phyloP scores from a whole-genome alignment of 2,888 invertebrate species.

The Caenorhabditis doughertyi region DNA sequence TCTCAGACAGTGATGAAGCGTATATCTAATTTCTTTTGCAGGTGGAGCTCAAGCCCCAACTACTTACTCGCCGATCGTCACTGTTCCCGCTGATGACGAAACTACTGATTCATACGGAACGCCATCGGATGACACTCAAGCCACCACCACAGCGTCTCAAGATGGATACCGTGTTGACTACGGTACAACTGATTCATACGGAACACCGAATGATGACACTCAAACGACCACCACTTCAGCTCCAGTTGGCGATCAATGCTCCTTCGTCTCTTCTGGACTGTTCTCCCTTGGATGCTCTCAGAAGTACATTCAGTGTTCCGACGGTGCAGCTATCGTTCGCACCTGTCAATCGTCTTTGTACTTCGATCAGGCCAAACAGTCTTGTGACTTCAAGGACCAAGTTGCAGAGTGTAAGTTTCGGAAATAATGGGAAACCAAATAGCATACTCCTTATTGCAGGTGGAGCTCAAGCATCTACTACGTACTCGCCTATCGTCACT shows the following conservation, averaged over 20 bases:
- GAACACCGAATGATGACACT: too few relatives aligned
- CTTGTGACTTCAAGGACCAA: conserved; percentile 29
- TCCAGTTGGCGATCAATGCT: conserved; percentile 40
- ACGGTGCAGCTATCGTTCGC: conserved; percentile 47
- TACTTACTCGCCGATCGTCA: conserved; percentile 18
- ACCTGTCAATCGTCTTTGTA: conserved; percentile 35
- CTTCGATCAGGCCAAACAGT: conserved; percentile 13
- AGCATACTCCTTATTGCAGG: conserved; percentile 1
- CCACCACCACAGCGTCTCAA: too few relatives aligned
- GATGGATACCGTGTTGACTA: too few relatives aligned
- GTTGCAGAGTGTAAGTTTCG: conserved; percentile 35
- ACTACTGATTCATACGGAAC: not conserved
- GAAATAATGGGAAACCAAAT: not conserved
- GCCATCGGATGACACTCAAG: too few relatives aligned
- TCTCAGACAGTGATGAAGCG: not conserved
- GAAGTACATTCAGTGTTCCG: conserved; percentile 56
- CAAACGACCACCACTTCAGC: not conserved
- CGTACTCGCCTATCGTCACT: conserved; percentile 17
- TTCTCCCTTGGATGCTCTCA: conserved; percentile 59
- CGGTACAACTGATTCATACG: not conserved
- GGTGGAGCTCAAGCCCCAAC: not conserved
- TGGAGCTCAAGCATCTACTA: not conserved
- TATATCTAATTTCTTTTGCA: conserved; percentile 3
- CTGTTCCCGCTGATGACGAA: conserved; percentile 15
- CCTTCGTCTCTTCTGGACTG: conserved; percentile 5